Evolutionary conservation across 1,140 invertebrate species (phyloP).

Genomic region (Nasonia longicornis): DNA sequence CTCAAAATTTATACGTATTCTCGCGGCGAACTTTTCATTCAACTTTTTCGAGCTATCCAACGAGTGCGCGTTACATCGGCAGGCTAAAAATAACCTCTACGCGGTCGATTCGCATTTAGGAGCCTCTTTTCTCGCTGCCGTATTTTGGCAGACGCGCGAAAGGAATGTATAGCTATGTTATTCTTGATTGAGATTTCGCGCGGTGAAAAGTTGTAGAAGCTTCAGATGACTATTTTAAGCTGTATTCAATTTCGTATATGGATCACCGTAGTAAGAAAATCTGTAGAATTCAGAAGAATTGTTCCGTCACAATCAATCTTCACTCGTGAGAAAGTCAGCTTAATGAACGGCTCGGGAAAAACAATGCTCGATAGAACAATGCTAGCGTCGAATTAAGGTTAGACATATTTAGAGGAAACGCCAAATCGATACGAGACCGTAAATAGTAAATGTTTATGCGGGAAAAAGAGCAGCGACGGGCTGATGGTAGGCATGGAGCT

Average conservation of each 20-base stretch:
- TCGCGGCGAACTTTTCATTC: not conserved
- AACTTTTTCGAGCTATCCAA: not conserved
- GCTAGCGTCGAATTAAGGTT: conserved; percentile 16
- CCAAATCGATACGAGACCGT: conserved; percentile 31
- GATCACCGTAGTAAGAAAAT: not conserved
- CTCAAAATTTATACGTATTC: not conserved
- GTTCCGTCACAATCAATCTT: not conserved
- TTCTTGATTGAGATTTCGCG: not conserved
- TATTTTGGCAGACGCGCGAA: not conserved
- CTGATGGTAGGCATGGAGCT: not conserved
- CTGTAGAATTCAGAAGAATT: not conserved
- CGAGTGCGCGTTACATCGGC: not conserved
- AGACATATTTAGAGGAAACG: conserved; percentile 5
- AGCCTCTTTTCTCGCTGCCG: not conserved
- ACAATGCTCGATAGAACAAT: not conserved
- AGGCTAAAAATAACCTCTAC: not conserved
- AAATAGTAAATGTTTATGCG: conserved; percentile 27
- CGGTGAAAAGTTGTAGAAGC: not conserved
- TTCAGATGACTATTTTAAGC: not conserved
- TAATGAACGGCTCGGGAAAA: not conserved
- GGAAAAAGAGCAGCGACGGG: not conserved
- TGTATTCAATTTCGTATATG: not conserved
- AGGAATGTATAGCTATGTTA: not conserved
- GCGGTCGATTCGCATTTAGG: not conserved
- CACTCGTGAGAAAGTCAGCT: not conserved